Conservation (phyloP, 2,113 vertebrate genomes). For the Eublepharis macularius region DNA sequence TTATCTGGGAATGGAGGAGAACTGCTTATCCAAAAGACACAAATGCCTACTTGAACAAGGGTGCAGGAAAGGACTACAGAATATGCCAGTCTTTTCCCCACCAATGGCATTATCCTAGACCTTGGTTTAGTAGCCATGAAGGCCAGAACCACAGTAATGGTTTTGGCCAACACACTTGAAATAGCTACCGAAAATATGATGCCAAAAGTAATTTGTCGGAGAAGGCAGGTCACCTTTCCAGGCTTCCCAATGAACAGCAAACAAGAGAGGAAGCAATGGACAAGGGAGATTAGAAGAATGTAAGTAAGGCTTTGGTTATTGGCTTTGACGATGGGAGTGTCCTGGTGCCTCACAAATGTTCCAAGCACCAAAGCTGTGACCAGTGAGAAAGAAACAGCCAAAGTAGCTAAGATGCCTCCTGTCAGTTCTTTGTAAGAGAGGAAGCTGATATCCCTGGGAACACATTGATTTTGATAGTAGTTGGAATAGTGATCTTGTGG, state of each 20-base stretch:
- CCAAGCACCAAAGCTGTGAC: background rate
- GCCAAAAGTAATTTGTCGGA: no score
- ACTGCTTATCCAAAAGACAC: background rate
- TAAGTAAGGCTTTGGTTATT: background rate
- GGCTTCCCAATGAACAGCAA: background rate
- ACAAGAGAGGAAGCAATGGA: background rate
- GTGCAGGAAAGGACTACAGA: background rate
- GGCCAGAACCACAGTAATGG: background rate
- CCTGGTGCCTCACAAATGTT: background rate
- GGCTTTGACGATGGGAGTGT: background rate
- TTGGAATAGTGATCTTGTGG: background rate
- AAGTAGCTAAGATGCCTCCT: background rate
- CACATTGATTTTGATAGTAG: background rate
- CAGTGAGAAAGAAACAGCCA: background rate
- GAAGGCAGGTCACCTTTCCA: background rate
- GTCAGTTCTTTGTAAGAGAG: no score
- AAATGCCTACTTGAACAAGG: background rate
- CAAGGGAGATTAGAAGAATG: background rate
- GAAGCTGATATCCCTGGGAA: background rate
- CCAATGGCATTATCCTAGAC: background rate
- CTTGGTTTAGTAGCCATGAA: background rate
- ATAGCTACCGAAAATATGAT: background rate
- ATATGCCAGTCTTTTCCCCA: background rate
- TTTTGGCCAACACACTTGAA: background rate
- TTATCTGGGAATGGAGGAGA: background rate